These are phyloP conservation scores for Eristalis pertinax DNA, from an alignment of 2,888 invertebrate species.

Conservation along the genomic window DNA sequence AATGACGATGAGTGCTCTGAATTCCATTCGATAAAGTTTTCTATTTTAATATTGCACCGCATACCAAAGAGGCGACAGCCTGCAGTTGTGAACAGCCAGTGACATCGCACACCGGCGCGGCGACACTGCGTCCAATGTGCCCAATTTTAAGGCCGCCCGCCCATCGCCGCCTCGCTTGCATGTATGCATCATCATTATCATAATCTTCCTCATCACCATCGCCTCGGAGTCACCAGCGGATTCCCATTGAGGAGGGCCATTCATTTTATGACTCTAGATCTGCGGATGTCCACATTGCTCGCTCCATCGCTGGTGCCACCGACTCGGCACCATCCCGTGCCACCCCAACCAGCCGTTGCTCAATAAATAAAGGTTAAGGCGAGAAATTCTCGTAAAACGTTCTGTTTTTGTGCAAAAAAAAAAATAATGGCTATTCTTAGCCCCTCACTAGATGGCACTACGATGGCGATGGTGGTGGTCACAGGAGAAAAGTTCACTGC, in stretches of 20 bases:
- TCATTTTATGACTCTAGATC: constrained; percentile 55
- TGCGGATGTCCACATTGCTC: constrained; percentile 58
- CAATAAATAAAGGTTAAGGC: constrained; percentile 71
- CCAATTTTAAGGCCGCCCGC: constrained; percentile 52
- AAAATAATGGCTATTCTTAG: constrained; percentile 48
- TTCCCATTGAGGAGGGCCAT: constrained; percentile 70
- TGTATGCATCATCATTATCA: constrained; percentile 44
- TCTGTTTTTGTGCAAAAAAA: constrained; percentile 37
- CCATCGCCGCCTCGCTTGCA: constrained; percentile 4
- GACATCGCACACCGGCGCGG: constrained; percentile 52
- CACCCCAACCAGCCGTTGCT: background rate
- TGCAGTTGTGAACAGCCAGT: constrained; percentile 25
- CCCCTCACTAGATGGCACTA: constrained; percentile 50
- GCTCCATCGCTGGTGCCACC: constrained; percentile 35
- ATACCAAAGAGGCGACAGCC: constrained; percentile 70
- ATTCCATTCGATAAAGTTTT: constrained; percentile 72
- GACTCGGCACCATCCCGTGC: background rate
- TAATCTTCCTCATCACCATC: constrained; percentile 13
- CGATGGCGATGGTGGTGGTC: too few species aligned
- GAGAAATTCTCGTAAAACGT: constrained; percentile 45
- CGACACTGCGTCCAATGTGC: constrained; percentile 35
- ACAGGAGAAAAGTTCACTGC: constrained; percentile 28
- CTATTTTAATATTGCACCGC: constrained; percentile 70
- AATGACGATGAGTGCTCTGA: constrained; percentile 71
- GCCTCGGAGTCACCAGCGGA: constrained; percentile 18